phyloP scores from a whole-genome alignment of 2,797 vertebrate genomes.

The Danionella dracula region DNA sequence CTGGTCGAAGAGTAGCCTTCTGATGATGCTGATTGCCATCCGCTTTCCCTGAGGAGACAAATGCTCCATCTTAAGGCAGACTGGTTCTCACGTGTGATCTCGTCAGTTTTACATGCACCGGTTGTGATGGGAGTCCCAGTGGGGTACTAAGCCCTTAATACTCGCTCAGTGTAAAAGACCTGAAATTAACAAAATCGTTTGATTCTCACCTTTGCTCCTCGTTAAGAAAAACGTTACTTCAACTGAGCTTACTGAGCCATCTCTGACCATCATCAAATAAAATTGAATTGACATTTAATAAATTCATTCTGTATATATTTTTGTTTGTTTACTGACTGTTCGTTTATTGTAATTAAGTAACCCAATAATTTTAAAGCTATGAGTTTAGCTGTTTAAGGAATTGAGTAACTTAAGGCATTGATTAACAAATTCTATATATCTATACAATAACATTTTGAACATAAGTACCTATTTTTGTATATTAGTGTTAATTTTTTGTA shows the following conservation, averaged over 20 bases:
- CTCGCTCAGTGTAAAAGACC: not conserved
- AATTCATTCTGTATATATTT: too few species aligned
- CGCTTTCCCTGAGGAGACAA: not conserved
- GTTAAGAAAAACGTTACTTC: not conserved
- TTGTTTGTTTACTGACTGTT: too few species aligned
- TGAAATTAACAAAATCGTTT: constrained; percentile 20
- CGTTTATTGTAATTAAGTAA: too few species aligned
- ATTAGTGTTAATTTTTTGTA: too few species aligned
- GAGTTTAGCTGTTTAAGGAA: too few species aligned
- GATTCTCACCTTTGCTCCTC: constrained; percentile 27
- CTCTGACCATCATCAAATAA: too few species aligned
- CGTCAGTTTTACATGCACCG: not conserved
- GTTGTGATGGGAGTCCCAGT: constrained; percentile 7
- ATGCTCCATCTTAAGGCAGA: not conserved
- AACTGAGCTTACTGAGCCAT: constrained; percentile 20
- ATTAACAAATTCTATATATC: too few species aligned
- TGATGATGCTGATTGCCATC: not conserved
- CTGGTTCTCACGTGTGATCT: not conserved
- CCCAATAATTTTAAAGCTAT: too few species aligned
- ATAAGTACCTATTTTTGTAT: too few species aligned
- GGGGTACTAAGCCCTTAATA: not conserved
- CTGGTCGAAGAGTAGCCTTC: not conserved
- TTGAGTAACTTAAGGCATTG: too few species aligned
- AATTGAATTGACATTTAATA: too few species aligned
- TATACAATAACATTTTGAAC: too few species aligned